These are phyloP conservation scores for Thaumatotibia leucotreta DNA, from an alignment of 1,140 invertebrate genomes.

Conservation along the genomic window DNA sequence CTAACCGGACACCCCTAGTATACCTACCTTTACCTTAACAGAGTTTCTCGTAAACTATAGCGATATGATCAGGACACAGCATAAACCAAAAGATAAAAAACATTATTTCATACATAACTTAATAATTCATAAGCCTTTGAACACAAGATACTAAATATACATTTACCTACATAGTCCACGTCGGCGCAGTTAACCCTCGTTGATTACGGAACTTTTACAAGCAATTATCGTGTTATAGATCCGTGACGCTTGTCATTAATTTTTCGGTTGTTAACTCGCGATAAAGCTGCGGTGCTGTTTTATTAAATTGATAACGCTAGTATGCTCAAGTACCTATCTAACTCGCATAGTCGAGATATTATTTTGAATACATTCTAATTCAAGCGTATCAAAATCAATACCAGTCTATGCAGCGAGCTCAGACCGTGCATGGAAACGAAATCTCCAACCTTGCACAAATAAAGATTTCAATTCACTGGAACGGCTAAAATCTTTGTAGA, in stretches of 20 bases:
- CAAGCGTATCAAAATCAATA: not conserved
- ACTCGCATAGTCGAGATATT: not conserved
- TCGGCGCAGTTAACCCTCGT: not conserved
- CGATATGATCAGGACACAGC: no score
- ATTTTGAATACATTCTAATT: not conserved
- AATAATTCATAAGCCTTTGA: no score
- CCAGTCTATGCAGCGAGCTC: not conserved
- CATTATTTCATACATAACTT: no score
- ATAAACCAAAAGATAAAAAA: no score
- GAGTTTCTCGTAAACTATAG: no score
- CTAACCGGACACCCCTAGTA: no score
- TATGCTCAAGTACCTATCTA: not conserved
- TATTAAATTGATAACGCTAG: constrained; percentile 26
- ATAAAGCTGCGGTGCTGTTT: constrained; percentile 26
- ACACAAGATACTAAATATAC: no score
- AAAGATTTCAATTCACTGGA: not conserved
- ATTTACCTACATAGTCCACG: not conserved
- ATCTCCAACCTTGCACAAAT: not conserved
- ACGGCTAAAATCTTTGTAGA: constrained; percentile 5
- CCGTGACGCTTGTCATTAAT: constrained; percentile 34
- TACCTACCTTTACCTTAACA: no score
- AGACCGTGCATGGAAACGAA: not conserved
- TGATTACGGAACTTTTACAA: constrained; percentile 23
- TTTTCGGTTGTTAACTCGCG: constrained; percentile 27
- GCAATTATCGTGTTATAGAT: constrained; percentile 28